Conservation (phyloP, 2,888 invertebrate genomes). For the Caenorhabditis sinica region DNA sequence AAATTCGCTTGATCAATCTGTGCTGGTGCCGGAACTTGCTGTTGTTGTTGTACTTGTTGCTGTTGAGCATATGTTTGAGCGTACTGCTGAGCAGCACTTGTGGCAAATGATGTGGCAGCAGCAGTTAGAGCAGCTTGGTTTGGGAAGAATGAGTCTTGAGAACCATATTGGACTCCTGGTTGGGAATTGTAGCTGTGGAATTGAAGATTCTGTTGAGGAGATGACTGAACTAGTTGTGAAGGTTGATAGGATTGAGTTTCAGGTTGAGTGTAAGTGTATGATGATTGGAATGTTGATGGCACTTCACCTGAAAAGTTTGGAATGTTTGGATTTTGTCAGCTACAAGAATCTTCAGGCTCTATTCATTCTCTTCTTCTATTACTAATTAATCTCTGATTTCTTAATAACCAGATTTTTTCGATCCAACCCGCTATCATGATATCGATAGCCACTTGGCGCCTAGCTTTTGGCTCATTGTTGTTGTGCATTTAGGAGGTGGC, state of each 20-base stretch:
- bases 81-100: conserved; percentile 70
- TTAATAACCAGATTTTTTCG: conserved; percentile 14
- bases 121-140: conserved; percentile 68
- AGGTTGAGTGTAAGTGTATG: conserved; percentile 59
- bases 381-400: conserved; percentile 25
- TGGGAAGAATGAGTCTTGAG: conserved; percentile 49
- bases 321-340: too few relatives aligned
- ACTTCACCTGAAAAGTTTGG: conserved; percentile 39
- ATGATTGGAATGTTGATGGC: conserved; percentile 26
- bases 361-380: not conserved
- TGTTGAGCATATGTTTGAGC: conserved; percentile 58
- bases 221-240: conserved; percentile 19
- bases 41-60: conserved; percentile 26
- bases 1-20: conserved; percentile 78
- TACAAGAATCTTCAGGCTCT: not conserved
- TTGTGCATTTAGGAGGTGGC: conserved; percentile 42
- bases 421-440: conserved; percentile 30
- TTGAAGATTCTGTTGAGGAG: conserved; percentile 17
- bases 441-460: conserved; percentile 43
- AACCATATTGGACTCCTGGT: conserved; percentile 66
- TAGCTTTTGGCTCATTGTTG: conserved; percentile 27
- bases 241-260: conserved; percentile 44
- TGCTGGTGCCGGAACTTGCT: conserved; percentile 40
- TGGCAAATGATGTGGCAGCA: conserved; percentile 65
- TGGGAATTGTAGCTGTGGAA: conserved; percentile 70